Evolutionary conservation across 2,888 invertebrate species (phyloP).

Genomic region (Didymodactylos carnosus): DNA sequence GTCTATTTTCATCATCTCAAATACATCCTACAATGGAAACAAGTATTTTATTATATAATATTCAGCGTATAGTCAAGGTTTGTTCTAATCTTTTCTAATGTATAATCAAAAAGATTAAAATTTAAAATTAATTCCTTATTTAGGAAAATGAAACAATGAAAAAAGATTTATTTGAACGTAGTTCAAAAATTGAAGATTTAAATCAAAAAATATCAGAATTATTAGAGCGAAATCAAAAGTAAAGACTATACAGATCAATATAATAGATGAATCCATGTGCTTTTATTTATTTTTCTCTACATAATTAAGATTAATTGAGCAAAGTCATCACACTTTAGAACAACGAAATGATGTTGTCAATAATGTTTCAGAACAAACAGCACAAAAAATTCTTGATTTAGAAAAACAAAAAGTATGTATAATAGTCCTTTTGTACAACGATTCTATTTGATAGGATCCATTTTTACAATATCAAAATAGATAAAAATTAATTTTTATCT

Average conservation of each 20-base stretch:
- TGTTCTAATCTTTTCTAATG: neutral
- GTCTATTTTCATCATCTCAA: neutral
- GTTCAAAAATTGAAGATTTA: slow-evolving; percentile 27
- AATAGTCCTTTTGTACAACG: slow-evolving; percentile 16
- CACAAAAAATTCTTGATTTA: slow-evolving; percentile 24
- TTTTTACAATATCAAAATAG: too few relatives aligned
- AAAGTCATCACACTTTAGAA: slow-evolving; percentile 29
- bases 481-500: too few relatives aligned
- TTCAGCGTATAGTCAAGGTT: slow-evolving; percentile 29
- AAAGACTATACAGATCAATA: too few relatives aligned
- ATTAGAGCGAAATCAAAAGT: slow-evolving; percentile 31
- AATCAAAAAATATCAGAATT: slow-evolving; percentile 32
- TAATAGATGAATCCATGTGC: neutral
- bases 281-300: slow-evolving; percentile 15
- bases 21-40: slow-evolving; percentile 29
- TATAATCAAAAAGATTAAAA: neutral
- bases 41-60: slow-evolving; percentile 27
- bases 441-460: neutral
- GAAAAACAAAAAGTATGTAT: slow-evolving; percentile 34
- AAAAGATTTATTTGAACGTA: slow-evolving; percentile 29
- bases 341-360: slow-evolving; percentile 29
- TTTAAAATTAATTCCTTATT: slow-evolving; percentile 4
- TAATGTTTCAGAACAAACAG: slow-evolving; percentile 24
- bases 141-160: slow-evolving; percentile 33
- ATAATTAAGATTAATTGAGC: slow-evolving; percentile 24